A percentile compares a stretch with the other conserved stretches of the same genome.
Conservation (phyloP, 2,888 invertebrate species). For the Galeruca laticollis region DNA sequence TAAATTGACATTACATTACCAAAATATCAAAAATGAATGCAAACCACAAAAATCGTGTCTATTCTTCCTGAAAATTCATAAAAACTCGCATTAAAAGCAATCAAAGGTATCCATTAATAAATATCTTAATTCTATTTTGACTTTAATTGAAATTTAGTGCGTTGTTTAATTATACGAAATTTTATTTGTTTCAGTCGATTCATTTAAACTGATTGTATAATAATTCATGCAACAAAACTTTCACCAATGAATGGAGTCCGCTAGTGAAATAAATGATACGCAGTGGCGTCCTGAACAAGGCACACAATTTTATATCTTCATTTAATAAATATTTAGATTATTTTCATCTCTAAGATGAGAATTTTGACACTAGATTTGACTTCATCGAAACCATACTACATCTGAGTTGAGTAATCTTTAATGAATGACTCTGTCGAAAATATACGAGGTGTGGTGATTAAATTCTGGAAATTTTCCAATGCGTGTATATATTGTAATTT, state of each 20-base stretch:
- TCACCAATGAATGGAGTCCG: conserved; percentile 56
- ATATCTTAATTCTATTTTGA: not conserved
- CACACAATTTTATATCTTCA: not conserved
- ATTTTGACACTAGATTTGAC: too few relatives aligned
- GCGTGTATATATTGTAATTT: too few relatives aligned
- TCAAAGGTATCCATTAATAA: too few relatives aligned
- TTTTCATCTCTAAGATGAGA: too few relatives aligned
- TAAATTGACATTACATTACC: too few relatives aligned
- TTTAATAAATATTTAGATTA: too few relatives aligned
- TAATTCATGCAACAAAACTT: conserved; percentile 50
- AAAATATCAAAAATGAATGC: too few relatives aligned
- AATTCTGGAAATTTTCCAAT: too few relatives aligned
- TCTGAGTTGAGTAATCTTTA: too few relatives aligned
- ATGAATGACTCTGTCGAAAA: too few relatives aligned
- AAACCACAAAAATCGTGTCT: not conserved
- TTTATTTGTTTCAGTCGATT: conserved; percentile 38
- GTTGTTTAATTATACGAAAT: conserved; percentile 20
- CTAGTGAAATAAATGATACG: conserved; percentile 14
- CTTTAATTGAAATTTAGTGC: not conserved
- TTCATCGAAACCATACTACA: too few relatives aligned
- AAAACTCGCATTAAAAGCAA: not conserved
- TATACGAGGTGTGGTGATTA: too few relatives aligned
- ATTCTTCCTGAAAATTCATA: not conserved
- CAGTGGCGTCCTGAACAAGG: not conserved
- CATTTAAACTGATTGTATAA: conserved; percentile 47